Evolutionary conservation across 2,113 vertebrate species (phyloP), one percentile per base, ranked within the genome.

Genomic region (Erpornis zantholeuca): DNA sequence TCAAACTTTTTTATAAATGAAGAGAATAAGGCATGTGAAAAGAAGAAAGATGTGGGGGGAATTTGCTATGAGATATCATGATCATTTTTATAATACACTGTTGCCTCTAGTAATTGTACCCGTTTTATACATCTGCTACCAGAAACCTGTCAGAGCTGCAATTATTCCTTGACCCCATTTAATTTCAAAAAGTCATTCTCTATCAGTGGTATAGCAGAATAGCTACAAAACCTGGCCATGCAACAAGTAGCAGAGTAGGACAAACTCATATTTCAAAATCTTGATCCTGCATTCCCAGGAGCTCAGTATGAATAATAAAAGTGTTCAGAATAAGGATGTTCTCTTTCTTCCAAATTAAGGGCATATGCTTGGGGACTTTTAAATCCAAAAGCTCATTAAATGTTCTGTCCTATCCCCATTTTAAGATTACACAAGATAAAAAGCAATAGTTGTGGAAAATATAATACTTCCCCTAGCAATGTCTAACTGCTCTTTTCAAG

Each of bases 341-440:
- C 83, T 78, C 60, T 70, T 86, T 89, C 60, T 91, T 93, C 77
- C 53, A 95, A 72, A 86, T 86, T 82, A 92, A 86, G 86, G 44
- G 35, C 68, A 77, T 60, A 49, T 20, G 40, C 70, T n/a, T 90
- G 44, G 84, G 66, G 73, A 92, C n/a, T 81, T 94, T 59, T 45
- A 86, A 94, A 95, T 78, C 60, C 38, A 84, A 90, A 92, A 91
- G 56, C 72, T 88, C 77, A 89, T 93, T 94, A 94, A 88, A 71
- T 60, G 57, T 82, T 88, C 77, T 88, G 11, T 75, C 38, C 47
- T 88, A 64, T 50, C 22, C 19, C 44, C 13, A 0, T 49, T 17
- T 84, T 83, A 84, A 89, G 69, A 92, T 91, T 83, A 40, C 76
- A 78, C 44, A 31, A 78, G 72, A 91, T 82, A 64, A 93, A 79